Base-by-base conservation (phyloP, 2,113 vertebrate species). In the Bujurquina vittata region DNA sequence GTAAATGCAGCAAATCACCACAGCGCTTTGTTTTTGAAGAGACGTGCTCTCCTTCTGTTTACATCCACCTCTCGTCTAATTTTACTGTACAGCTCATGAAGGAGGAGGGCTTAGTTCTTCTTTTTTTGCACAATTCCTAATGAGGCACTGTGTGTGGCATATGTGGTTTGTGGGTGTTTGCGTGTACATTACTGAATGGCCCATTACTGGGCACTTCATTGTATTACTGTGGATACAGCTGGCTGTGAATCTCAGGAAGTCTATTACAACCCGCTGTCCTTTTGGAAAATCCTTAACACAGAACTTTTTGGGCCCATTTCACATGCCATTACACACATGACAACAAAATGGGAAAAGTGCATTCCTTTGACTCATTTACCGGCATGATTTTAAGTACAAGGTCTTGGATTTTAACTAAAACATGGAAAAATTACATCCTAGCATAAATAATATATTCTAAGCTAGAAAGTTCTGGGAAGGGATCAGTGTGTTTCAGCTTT, bases 221-320 rank as follows among this genome's bases (percentile, higher is more conserved):
- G 79, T 49, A 46, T 86, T 85, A 86, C 72, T 49, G 74, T 87
- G 83, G 84, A 87, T 90, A 88, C 89, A 63, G 80, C 55, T 58
- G 35, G 72, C 88, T 77, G 89, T 89, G 88, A 87, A 58, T 90
- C 88, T 84, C 26, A 31, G 63, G 56, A 89, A 92, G 91, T 86
- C 79, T 67, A 89, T 92, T 90, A 88, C 17, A 56, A 59, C 49
- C 60, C 23, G 22, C 82, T 81, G 82, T 88, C 81, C 84, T 43
- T 33, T 29, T 80, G 73, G 81, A 88, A 80, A 83, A 78, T 83
- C 86, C 61, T 46, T 83, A 90, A 87, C 81, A 74, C 87, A 88
- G 59, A 83, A 88, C 89, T 88, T 84, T 76, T 85, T 57, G 7
- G 22, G 33, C 54, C 65, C 0, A 78, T 90, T 87, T 86, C 77